phyloP scores from a whole-genome alignment of 2,888 invertebrate species.

The Eupithecia inturbata region DNA sequence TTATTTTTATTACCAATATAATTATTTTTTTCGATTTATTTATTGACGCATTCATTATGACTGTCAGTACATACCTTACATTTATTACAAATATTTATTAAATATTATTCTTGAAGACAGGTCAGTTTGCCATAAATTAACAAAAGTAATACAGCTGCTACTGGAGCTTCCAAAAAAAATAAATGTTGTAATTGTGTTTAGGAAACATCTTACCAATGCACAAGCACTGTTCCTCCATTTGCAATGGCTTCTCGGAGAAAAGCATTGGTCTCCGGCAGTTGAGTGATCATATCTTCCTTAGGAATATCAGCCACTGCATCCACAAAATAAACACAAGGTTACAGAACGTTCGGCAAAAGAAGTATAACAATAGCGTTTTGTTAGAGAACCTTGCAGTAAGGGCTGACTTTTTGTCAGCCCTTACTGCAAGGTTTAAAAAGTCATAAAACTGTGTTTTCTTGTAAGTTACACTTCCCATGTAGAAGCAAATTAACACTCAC shows the following conservation, averaged over 20 bases:
- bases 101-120: not conserved
- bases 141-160: not conserved
- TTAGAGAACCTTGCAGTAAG: too few relatives aligned
- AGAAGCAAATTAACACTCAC: constrained; percentile 67
- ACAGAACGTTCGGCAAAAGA: not conserved
- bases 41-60: not conserved
- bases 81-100: not conserved
- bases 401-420: too few relatives aligned
- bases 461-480: not conserved
- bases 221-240: constrained; percentile 87
- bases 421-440: not conserved
- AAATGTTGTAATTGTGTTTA: not conserved
- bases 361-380: not conserved
- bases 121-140: not conserved
- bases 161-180: not conserved
- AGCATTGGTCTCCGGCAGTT: constrained; percentile 89
- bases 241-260: constrained; percentile 89
- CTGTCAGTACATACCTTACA: not conserved
- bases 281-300: constrained; percentile 91
- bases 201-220: constrained; percentile 88
- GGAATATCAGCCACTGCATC: constrained; percentile 90
- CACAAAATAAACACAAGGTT: not conserved
- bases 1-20: not conserved
- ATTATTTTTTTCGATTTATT: not conserved
- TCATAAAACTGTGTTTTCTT: too few relatives aligned